Conservation (phyloP, 2,113 vertebrate species). For the Perca flavescens region DNA sequence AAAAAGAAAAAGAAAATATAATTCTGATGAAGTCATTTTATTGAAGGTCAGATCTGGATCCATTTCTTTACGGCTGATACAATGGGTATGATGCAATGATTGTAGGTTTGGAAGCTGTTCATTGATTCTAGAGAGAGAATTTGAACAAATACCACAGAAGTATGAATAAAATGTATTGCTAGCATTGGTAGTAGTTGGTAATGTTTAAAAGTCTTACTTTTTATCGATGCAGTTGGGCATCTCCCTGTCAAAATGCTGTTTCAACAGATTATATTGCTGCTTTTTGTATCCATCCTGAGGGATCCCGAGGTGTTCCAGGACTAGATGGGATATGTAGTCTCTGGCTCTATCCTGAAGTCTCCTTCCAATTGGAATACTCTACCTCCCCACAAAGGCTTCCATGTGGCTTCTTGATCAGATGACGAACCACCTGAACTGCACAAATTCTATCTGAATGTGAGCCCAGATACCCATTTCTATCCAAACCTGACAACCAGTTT, state of each 20-base stretch:
- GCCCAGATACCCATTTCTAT: too few species aligned
- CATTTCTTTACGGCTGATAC: not conserved
- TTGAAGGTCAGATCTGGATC: conserved; percentile 21
- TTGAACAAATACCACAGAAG: not conserved
- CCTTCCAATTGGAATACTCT: not conserved
- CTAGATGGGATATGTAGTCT: not conserved
- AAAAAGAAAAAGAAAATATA: not conserved
- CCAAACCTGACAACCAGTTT: too few species aligned
- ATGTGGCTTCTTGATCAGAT: too few species aligned
- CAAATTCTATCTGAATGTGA: too few species aligned
- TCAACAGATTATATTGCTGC: not conserved
- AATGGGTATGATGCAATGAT: not conserved
- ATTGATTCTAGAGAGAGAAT: not conserved
- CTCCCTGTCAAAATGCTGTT: not conserved
- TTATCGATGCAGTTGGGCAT: not conserved
- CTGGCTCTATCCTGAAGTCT: not conserved
- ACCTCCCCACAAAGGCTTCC: not conserved
- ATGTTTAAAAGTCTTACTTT: not conserved
- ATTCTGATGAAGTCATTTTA: conserved; percentile 1
- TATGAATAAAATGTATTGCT: not conserved
- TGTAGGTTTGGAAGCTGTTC: not conserved
- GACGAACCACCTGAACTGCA: too few species aligned
- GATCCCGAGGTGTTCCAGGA: not conserved
- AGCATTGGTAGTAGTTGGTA: not conserved
- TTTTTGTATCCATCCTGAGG: not conserved